These are phyloP conservation scores for Drosophila austrosaltans DNA, from an alignment of 2,888 invertebrate species.

Conservation along the genomic window DNA sequence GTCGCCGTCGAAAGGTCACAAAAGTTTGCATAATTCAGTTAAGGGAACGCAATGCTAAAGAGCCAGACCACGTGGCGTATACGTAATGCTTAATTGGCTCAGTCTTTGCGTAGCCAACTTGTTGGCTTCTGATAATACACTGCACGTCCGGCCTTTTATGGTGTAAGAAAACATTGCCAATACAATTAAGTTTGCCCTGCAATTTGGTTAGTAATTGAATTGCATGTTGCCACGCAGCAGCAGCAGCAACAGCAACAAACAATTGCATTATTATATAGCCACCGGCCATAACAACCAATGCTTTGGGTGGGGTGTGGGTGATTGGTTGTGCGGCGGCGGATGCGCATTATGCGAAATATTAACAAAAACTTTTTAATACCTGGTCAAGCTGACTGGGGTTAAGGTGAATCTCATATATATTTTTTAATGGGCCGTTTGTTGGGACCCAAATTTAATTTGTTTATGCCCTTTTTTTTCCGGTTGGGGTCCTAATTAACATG, in stretches of 20 bases:
- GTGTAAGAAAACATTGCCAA: slow-evolving; percentile 21
- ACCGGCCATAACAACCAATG: background rate
- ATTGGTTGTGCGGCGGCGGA: slow-evolving; percentile 5
- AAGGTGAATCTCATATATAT: background rate
- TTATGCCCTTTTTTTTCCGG: background rate
- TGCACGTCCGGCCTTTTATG: slow-evolving; percentile 18
- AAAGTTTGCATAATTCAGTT: slow-evolving; percentile 42
- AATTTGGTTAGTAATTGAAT: slow-evolving; percentile 40
- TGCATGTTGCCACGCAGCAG: slow-evolving; percentile 11
- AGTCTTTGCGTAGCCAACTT: background rate
- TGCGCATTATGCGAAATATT: slow-evolving; percentile 14
- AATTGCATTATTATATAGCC: slow-evolving; percentile 35
- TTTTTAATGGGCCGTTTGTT: slow-evolving; percentile 23
- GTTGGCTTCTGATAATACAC: slow-evolving; percentile 27
- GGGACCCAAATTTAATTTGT: slow-evolving; percentile 11
- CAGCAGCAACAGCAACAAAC: slow-evolving; percentile 5
- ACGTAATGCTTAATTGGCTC: slow-evolving; percentile 9
- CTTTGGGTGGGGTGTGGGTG: background rate
- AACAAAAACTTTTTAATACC: slow-evolving; percentile 18
- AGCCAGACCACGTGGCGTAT: slow-evolving; percentile 10
- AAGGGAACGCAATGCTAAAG: background rate
- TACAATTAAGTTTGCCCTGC: slow-evolving; percentile 30
- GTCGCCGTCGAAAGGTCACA: slow-evolving; percentile 27
- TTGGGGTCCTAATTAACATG: slow-evolving; percentile 15
- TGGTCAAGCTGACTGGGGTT: slow-evolving; percentile 3